Evolutionary conservation across 1,140 invertebrate genomes (phyloP).

Genomic region (Dendroctonus ponderosae): DNA sequence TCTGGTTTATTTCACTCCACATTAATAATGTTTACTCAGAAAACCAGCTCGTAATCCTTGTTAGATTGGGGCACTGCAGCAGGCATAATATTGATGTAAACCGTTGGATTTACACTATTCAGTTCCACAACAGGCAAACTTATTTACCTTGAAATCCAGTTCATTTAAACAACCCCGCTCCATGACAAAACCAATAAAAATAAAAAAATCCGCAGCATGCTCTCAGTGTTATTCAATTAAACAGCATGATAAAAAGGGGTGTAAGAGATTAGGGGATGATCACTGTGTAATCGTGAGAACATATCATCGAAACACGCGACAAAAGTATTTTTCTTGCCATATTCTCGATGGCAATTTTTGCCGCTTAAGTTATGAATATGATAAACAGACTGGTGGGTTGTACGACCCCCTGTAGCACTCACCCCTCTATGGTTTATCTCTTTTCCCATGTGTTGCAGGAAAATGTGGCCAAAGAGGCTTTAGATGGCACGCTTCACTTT

Average conservation of each 20-base stretch:
- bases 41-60: no score
- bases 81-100: no score
- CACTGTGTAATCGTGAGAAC: background rate
- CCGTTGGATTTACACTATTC: no score
- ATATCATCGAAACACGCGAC: background rate
- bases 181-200: no score
- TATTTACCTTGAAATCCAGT: no score
- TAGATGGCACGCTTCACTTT: slow-evolving; percentile 17
- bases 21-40: no score
- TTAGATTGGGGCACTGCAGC: no score
- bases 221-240: no score
- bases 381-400: slow-evolving; percentile 14
- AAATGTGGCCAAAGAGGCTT: slow-evolving; percentile 27
- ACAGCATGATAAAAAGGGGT: background rate
- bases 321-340: background rate
- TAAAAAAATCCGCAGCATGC: no score
- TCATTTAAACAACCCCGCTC: no score
- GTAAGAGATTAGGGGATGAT: background rate
- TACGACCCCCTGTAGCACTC: background rate
- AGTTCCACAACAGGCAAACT: no score
- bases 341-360: slow-evolving; percentile 26
- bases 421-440: background rate
- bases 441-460: slow-evolving; percentile 9
- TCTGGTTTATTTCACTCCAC: no score
- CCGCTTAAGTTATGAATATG: slow-evolving; percentile 18